Evolutionary conservation across 2,888 invertebrate genomes (phyloP).

Genomic region (Lysandra bellargus): DNA sequence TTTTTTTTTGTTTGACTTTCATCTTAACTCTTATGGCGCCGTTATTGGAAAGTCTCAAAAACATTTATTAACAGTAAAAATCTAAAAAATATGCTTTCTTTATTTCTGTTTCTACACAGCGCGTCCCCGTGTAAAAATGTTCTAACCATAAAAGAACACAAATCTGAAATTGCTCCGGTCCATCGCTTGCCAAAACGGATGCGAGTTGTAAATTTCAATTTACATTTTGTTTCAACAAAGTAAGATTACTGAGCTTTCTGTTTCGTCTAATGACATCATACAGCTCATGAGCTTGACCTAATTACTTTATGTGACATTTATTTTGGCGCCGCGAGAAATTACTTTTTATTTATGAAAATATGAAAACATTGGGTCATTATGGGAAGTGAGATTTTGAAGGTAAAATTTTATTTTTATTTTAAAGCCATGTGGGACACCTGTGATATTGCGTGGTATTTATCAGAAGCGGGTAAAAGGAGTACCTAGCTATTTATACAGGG

Average conservation of each 20-base stretch:
- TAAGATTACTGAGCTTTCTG: conserved; percentile 17
- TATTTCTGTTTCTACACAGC: not conserved
- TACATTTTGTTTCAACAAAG: conserved; percentile 22
- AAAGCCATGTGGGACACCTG: not conserved
- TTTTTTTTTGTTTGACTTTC: not conserved
- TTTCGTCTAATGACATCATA: not conserved
- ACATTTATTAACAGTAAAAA: too few species aligned
- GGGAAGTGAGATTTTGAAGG: not conserved
- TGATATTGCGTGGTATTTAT: too few species aligned
- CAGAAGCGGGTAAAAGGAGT: too few species aligned
- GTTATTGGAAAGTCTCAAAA: too few species aligned
- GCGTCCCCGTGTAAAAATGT: not conserved
- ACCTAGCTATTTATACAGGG: too few species aligned
- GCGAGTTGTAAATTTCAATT: conserved; percentile 12
- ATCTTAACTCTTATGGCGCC: too few species aligned
- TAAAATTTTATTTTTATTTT: not conserved
- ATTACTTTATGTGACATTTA: conserved; percentile 16
- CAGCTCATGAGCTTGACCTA: conserved; percentile 14
- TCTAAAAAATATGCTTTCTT: not conserved
- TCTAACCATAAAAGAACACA: not conserved
- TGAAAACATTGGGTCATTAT: not conserved
- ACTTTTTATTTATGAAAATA: not conserved
- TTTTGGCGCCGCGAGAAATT: not conserved
- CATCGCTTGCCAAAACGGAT: conserved; percentile 20
- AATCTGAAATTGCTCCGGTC: not conserved